phyloP scores from a whole-genome alignment of 1,140 invertebrate species.

The Drosophila tani region DNA sequence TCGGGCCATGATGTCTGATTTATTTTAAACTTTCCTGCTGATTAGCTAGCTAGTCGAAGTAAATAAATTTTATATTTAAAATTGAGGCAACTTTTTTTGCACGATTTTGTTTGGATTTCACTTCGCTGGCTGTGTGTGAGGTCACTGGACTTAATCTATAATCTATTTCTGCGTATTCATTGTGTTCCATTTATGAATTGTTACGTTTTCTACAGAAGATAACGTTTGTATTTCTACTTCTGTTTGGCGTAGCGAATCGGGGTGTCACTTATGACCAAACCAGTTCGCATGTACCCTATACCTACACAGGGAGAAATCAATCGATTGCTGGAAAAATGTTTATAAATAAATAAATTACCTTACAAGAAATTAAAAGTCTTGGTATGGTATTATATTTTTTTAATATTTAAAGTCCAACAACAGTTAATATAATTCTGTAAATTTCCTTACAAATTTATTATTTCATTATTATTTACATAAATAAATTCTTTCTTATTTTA shows the following conservation, averaged over 20 bases:
- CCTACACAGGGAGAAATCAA: constrained; percentile 7
- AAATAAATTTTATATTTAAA: constrained; percentile 4
- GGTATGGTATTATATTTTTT: too few relatives aligned
- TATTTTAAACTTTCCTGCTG: constrained; percentile 24
- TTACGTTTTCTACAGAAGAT: constrained; percentile 33
- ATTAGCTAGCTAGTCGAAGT: constrained; percentile 3
- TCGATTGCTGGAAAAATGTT: background rate
- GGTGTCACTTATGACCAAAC: constrained; percentile 23
- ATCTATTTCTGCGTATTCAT: constrained; percentile 24
- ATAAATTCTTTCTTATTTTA: too few relatives aligned
- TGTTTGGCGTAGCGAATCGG: constrained; percentile 31
- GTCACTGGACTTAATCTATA: constrained; percentile 40
- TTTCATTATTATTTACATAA: too few relatives aligned
- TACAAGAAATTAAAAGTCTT: background rate
- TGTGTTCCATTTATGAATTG: constrained; percentile 49
- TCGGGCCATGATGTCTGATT: constrained; percentile 25
- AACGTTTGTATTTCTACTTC: constrained; percentile 14
- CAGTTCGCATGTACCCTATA: constrained; percentile 19
- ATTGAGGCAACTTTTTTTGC: background rate
- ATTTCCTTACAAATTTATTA: too few relatives aligned
- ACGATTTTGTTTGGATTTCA: background rate
- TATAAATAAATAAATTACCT: background rate
- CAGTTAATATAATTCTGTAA: too few relatives aligned
- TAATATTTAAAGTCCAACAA: too few relatives aligned
- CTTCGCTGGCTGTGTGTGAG: constrained; percentile 16